Base-by-base conservation (phyloP, 92 coral and sea anemone genomes). In the Parazoanthus atlanticus region DNA sequence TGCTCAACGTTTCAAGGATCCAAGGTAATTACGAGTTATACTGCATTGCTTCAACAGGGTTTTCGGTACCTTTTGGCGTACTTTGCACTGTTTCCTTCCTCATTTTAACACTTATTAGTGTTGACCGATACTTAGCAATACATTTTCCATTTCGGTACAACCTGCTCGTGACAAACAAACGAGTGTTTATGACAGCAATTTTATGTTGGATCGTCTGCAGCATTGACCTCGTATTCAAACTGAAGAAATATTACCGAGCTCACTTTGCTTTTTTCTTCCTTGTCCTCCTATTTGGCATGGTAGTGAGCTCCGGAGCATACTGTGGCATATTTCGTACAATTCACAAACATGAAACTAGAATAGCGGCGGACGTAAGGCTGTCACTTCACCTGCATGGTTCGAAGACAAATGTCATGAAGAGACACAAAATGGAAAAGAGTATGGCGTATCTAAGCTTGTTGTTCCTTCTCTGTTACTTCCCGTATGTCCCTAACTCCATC, bases 381-480 rank as follows among this genome's bases (percentile, higher is more conserved):
- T 15, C 79, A 31, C 28, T 21, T n/a, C 56, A 31, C 8, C 43
- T 65, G 36, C 65, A 41, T 19, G 74, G 76, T 19, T 25, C n/a
- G 8, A 31, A 41, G 40, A 21, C 15, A 8, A 19, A 28, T 25
- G 23, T 7, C 28, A 58, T 52, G 21, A 80, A 56, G 46, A 80
- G 29, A 21, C 36, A 80, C 61, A 80, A 31, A 21, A 80, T 52
- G 47, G 64, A 56, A 58, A 70, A 56, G 17, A 69, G 26, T 67
- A 85, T 92, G 79, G 86, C 85, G 43, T 80, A 77, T 61, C 92
- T 89, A 3, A 88, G 86, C 49, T 30, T 81, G 47, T 19, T 92
- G 31, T 84, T 92, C 43, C 58, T 92, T 7, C 17, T 89, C 32
- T 92, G 90, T 49, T 92, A 85, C 75, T 23, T 84, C 40, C 94